Percentiles rank a stretch among this genome's conserved stretches.
phyloP scores from a whole-genome alignment of 2,888 invertebrate species.

The Apodemia mormo region DNA sequence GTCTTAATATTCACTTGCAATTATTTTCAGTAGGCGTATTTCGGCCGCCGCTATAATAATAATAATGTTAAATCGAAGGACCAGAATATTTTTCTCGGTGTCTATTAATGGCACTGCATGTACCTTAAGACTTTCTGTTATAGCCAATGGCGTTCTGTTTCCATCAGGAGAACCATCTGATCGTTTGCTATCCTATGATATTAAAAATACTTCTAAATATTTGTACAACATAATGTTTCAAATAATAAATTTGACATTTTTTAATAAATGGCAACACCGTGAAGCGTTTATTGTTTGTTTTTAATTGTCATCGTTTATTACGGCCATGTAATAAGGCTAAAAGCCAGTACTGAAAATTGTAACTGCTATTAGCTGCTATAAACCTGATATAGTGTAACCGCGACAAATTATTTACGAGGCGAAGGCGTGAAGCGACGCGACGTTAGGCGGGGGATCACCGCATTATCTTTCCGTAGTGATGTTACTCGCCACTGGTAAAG shows the following conservation, averaged over 20 bases:
- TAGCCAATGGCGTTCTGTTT: too few species aligned
- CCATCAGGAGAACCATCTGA: too few species aligned
- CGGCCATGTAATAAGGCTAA: background rate
- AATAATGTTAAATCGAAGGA: too few species aligned
- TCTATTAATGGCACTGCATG: too few species aligned
- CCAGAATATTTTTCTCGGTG: too few species aligned
- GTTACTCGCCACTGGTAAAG: background rate
- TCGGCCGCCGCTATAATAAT: too few species aligned
- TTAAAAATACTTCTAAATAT: too few species aligned
- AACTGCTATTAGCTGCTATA: constrained; percentile 28
- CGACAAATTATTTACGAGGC: constrained; percentile 35
- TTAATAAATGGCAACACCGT: background rate
- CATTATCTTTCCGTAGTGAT: constrained; percentile 4
- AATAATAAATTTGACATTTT: background rate
- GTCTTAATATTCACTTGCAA: too few species aligned
- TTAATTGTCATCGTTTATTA: background rate
- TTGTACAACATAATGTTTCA: too few species aligned
- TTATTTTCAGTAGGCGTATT: too few species aligned
- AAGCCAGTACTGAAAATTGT: background rate
- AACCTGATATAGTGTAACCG: constrained; percentile 35
- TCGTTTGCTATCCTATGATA: too few species aligned
- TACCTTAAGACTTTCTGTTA: too few species aligned
- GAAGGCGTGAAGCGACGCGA: constrained; percentile 6
- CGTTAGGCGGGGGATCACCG: constrained; percentile 12
- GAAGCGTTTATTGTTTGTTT: background rate